These are phyloP conservation scores for Thymelicus lineola DNA, from an alignment of 2,888 invertebrate species.

Conservation along the genomic window DNA sequence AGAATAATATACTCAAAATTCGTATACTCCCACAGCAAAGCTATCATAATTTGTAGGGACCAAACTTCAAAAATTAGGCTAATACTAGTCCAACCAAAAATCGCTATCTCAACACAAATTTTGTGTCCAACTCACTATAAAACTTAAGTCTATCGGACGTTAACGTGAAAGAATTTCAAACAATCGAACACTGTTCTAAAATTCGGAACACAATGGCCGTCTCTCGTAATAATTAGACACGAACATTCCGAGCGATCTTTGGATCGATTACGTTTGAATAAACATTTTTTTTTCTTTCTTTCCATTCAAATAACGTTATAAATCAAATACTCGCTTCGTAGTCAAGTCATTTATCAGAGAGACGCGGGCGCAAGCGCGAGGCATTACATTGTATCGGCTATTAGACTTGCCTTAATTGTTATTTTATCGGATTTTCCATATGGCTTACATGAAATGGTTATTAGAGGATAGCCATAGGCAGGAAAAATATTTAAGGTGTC, in stretches of 20 bases:
- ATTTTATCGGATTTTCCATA: slow-evolving; percentile 80
- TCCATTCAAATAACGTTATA: slow-evolving; percentile 79
- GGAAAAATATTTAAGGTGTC: not conserved
- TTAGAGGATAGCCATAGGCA: slow-evolving; percentile 53
- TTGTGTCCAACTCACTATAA: slow-evolving; percentile 21
- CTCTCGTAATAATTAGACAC: slow-evolving; percentile 39
- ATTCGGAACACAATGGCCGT: slow-evolving; percentile 37
- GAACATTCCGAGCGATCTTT: slow-evolving; percentile 72
- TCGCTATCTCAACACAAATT: slow-evolving; percentile 22
- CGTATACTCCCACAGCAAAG: too few relatives aligned
- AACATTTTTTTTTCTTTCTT: slow-evolving; percentile 72
- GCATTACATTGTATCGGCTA: slow-evolving; percentile 65
- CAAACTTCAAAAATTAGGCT: not conserved
- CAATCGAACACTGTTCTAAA: slow-evolving; percentile 36
- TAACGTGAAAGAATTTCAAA: slow-evolving; percentile 37
- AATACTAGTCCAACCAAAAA: slow-evolving; percentile 14
- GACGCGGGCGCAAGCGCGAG: slow-evolving; percentile 65
- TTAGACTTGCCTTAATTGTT: slow-evolving; percentile 81
- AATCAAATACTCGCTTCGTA: slow-evolving; percentile 78
- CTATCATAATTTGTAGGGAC: too few relatives aligned
- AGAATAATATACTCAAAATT: too few relatives aligned
- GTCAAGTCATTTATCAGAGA: slow-evolving; percentile 77
- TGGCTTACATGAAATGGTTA: slow-evolving; percentile 72
- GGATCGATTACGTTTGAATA: slow-evolving; percentile 79
- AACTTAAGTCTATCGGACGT: slow-evolving; percentile 30